Conservation (phyloP, 1,140 invertebrate species). For the Carposina sasakii region DNA sequence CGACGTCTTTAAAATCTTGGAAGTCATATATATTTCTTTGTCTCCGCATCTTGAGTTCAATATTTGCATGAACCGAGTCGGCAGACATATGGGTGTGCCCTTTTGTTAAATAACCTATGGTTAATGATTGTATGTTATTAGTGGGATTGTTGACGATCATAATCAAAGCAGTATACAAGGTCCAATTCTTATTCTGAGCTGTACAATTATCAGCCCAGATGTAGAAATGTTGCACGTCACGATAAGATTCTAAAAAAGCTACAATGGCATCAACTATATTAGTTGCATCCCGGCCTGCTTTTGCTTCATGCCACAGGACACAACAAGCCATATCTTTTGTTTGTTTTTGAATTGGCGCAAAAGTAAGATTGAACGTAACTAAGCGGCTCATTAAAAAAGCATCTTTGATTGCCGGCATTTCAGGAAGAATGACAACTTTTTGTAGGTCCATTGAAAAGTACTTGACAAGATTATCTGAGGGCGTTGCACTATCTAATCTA, state of each 20-base stretch:
- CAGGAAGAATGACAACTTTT: too few species aligned
- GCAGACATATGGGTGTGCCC: too few species aligned
- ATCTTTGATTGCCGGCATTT: conserved; percentile 14
- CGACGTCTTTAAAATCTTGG: conserved; percentile 12
- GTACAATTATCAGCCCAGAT: conserved; percentile 15
- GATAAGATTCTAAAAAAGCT: conserved; percentile 10
- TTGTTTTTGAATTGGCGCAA: conserved; percentile 16
- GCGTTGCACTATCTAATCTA: too few species aligned
- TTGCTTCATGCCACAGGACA: conserved; percentile 10
- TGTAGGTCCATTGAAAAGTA: conserved; percentile 10
- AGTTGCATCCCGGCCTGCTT: conserved; percentile 11
- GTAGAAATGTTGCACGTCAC: conserved; percentile 8
- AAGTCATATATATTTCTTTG: conserved; percentile 10
- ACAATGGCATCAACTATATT: conserved; percentile 11
- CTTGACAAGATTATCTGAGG: too few species aligned
- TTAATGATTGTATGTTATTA: too few species aligned
- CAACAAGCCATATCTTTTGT: conserved; percentile 2
- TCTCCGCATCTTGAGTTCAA: conserved; percentile 8
- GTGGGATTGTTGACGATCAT: too few species aligned
- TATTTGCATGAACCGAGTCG: too few species aligned
- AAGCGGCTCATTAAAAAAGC: conserved; percentile 13
- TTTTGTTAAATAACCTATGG: too few species aligned
- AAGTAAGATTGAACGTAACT: conserved; percentile 18
- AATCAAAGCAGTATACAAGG: too few species aligned
- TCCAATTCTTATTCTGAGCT: conserved; percentile 14